Base-by-base conservation (phyloP, 2,797 vertebrate species). In the Kryptopterus vitreolus region DNA sequence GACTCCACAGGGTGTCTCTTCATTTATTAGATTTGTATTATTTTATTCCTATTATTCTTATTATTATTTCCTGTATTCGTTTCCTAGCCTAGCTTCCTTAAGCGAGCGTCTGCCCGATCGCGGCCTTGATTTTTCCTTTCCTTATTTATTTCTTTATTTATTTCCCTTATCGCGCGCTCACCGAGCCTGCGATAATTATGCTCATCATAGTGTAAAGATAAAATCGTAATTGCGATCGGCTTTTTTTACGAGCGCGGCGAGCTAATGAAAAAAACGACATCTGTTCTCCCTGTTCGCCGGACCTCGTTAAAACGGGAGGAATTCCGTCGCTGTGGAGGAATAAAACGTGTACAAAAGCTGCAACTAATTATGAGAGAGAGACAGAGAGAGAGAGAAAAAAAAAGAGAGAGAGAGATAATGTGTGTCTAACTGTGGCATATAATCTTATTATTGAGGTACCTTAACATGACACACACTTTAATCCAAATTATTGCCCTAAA, bases 201-300 rank as follows among this genome's bases (percentile, higher is more conserved):
- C 76, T 77, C 81, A 77, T 85, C 81, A 83, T 79, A 50, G 79
- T 61, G 77, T 74, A 58, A 58, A 74, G 77, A 66, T 79, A 81
- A 79, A 85, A 83, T 83, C 72, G 65, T 86, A 87, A 87, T 85
- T 83, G 81, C 52, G 8, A 76, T 83, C 57, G 63, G 80, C 71
- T 79, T n/a, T n/a, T n/a, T n/a, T 85, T 82, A 85, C 72, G 72
- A 82, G 38, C 72, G 33, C 80, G 48, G 73, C 52, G 76, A 81
- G 72, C 68, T 83, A 71, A 81, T 83, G 78, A 85, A 80, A 85
- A 81, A 81, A 85, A 72, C 11, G 71, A 58, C 82, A 80, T 83
- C 79, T 83, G 83, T 66, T 82, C 53, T 81, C 77, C 78, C 79
- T 81, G 75, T 82, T 79, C 84, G 84, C 66, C 59, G 11, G 62